A percentile compares a stretch with the other conserved stretches of the same genome.
phyloP scores from a whole-genome alignment of 2,888 invertebrate genomes.

The Pardosa pseudoannulata region DNA sequence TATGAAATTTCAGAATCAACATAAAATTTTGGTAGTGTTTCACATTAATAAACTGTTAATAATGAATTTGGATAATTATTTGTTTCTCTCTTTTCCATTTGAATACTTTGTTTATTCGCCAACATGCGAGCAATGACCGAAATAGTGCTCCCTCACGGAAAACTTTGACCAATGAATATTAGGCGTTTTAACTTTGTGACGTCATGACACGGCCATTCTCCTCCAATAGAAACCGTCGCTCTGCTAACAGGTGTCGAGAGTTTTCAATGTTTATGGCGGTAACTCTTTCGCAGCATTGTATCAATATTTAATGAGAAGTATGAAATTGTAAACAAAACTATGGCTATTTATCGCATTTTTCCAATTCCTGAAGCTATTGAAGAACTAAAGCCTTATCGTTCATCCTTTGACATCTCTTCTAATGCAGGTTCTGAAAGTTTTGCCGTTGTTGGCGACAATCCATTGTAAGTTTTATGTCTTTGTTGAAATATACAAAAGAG shows the following conservation, averaged over 20 bases:
- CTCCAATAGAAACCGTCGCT: constrained; percentile 33
- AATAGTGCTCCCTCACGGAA: background rate
- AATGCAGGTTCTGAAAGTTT: constrained; percentile 23
- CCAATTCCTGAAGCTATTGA: constrained; percentile 22
- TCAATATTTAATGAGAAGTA: background rate
- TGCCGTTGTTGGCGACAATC: constrained; percentile 27
- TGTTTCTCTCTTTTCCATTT: too few species aligned
- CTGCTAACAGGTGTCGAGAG: constrained; percentile 13
- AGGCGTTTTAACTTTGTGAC: constrained; percentile 23
- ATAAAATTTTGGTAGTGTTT: too few species aligned
- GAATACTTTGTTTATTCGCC: too few species aligned
- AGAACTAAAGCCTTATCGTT: background rate
- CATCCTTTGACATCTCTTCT: background rate
- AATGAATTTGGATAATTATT: too few species aligned
- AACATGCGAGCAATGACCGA: constrained; percentile 32
- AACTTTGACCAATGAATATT: constrained; percentile 36
- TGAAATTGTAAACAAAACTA: background rate
- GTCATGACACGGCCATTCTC: constrained; percentile 30
- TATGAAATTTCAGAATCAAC: too few species aligned
- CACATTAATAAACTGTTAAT: too few species aligned
- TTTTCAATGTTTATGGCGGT: constrained; percentile 50
- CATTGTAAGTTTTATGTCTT: constrained; percentile 19
- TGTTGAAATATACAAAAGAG: background rate
- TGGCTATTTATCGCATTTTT: constrained; percentile 34
- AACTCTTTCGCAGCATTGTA: background rate